Percentiles rank a stretch among this genome's conserved stretches.
Evolutionary conservation across 2,113 vertebrate species (phyloP).

Genomic region (Chlorodrepanis virens): DNA sequence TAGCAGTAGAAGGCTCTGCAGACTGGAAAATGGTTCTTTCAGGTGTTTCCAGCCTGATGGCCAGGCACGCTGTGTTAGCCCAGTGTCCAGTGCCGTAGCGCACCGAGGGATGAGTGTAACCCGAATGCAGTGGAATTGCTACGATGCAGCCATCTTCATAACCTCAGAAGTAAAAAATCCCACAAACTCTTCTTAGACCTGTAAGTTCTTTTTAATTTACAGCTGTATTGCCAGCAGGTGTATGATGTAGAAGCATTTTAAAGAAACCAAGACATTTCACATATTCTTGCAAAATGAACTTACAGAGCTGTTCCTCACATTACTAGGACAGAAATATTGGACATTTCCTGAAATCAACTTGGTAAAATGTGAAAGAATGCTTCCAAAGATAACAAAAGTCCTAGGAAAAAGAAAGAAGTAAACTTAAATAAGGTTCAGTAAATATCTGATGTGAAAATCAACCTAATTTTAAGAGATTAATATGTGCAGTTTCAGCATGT

Average conservation of each 20-base stretch:
- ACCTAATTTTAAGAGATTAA: not conserved
- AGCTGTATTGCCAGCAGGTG: not conserved
- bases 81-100: not conserved
- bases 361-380: not conserved
- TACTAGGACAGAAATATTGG: not conserved
- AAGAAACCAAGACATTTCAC: not conserved
- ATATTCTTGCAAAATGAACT: not conserved
- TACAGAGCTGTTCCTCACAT: not conserved
- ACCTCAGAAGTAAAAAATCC: not conserved
- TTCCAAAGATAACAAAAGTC: not conserved
- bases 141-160: not conserved
- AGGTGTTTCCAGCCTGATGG: not conserved
- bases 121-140: not conserved
- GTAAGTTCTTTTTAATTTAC: not conserved
- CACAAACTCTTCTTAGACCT: not conserved
- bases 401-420: not conserved
- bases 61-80: not conserved
- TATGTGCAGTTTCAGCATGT: not conserved
- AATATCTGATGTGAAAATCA: not conserved
- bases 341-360: not conserved
- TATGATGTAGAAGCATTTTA: not conserved
- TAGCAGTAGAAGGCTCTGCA: not conserved
- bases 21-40: not conserved
- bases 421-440: not conserved
- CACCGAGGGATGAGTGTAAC: rapidly evolving